phyloP scores from a whole-genome alignment of 2,797 vertebrate genomes.

The Poecile montanus region DNA sequence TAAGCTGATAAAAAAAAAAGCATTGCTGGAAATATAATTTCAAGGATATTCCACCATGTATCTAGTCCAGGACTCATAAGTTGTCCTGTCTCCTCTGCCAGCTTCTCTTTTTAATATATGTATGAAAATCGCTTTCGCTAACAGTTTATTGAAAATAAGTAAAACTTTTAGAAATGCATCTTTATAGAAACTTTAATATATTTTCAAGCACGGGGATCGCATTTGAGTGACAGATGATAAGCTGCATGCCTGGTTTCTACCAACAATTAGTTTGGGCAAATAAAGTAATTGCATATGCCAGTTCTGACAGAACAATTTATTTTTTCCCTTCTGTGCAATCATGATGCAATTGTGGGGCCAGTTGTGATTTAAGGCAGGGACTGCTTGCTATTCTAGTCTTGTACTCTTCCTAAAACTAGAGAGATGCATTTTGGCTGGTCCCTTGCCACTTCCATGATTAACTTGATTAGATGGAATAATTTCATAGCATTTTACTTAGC shows the following conservation, averaged over 20 bases:
- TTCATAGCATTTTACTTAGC: not conserved
- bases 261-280: constrained; percentile 20
- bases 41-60: not conserved
- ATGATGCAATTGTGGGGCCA: not conserved
- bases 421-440: not conserved
- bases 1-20: not conserved
- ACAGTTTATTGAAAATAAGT: not conserved
- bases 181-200: not conserved
- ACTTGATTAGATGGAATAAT: not conserved
- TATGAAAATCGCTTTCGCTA: not conserved
- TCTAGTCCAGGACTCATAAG: not conserved
- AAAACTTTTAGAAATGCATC: not conserved
- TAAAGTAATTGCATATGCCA: not conserved
- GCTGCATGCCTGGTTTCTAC: not conserved
- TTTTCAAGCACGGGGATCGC: not conserved
- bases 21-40: not conserved
- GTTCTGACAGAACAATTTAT: constrained; percentile 20
- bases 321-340: not conserved
- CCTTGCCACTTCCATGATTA: not conserved
- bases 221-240: not conserved
- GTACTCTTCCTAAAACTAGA: not conserved
- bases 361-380: not conserved
- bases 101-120: not conserved
- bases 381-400: not conserved
- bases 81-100: not conserved